Evolutionary conservation across 2,113 vertebrate species (phyloP), one percentile per base, ranked within the genome.

Genomic region (Sprattus sprattus): DNA sequence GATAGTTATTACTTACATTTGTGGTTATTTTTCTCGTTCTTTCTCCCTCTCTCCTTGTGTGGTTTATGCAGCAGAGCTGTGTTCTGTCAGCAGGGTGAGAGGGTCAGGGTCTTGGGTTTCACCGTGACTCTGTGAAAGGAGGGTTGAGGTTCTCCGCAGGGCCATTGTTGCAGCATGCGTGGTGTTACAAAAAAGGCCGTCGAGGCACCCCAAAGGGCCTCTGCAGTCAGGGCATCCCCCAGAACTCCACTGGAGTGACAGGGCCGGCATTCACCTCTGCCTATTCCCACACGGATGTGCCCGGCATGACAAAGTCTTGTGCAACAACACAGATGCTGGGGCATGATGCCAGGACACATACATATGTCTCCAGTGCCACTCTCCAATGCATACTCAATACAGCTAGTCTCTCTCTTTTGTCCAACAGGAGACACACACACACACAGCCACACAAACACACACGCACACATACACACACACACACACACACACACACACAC

Each of bases 111-210:
- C 22, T 32, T 18, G 10, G 45, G 11, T 47, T 46, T 2, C 64
- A 28, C 64, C 11, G 25, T 67, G 45, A 28, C 81, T 81, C 85
- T 39, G 82, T 22, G 32, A 85, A 49, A 47, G 80, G 81, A 64
- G 18, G 28, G 11, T 28, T 64, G 32, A 64, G 82, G 15, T 67
- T 67, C 64, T 67, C n/a, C n/a, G 64, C 25, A 2, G 64, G 64
- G 71, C 71, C 71, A 78, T 78, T 78, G 71, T 39, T 39, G 13
- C 11, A 16, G 28, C 32, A 13, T 39, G 4, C 18, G 54, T 6
- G 20, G 18, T 20, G 22, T 60, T 4, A 60, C 54, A 60, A 60
- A 60, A 20, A 22, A 60, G 4, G 54, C 54, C 54, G 18, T 20
- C 20, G 18, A 57, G 16, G 52, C 52, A 1, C 52, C 18, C 16